Evolutionary conservation across 2,113 vertebrate species (phyloP), one percentile per base, ranked within the genome.

Genomic region (Amblyopsis rosae): DNA sequence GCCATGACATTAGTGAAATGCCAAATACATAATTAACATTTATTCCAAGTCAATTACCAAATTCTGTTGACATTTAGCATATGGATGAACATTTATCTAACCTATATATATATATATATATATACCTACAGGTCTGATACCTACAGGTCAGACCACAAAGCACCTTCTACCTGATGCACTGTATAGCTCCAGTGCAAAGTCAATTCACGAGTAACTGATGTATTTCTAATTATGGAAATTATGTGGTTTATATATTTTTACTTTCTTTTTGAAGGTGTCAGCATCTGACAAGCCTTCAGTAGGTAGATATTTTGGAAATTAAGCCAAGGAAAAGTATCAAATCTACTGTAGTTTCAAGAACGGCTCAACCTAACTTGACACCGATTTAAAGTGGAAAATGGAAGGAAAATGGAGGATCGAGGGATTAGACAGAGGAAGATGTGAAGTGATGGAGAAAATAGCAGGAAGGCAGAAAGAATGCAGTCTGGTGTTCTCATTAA

Each of bases 11-110:
- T 66, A 77, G 67, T 9, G 8, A 86, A 87, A 85, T 79, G 77
- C 57, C 73, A 85, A 75, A 81, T 70, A 73, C 70, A 77, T 69
- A 73, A 82, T 82, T 87, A 77, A 81, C 65, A 81, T 82, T 72
- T 58, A 48, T 73, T 35, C 62, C 45, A 50, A 26, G 8, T 51
- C 55, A 63, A 45, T 59, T 69, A 81, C 60, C 53, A 68, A 69
- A 77, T 81, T 77, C 32, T 49, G 54, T 10, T 70, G 79, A 69
- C 72, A 69, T 84, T 79, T 76, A 62, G 59, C 60, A 53, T 62
- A 41, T 10, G 57, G 69, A 17, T 80, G 47, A 60, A 74, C 41
- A 65, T 72, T 70, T 16, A 66, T 74, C 71, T 48, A 16, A 63
- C 26, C 9, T 41, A 26, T 26, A 2, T 26, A 26, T 26, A 26